A percentile compares a stretch with the other conserved stretches of the same genome.
phyloP scores from a whole-genome alignment of 2,113 vertebrate genomes.

The Calidris pygmaea region DNA sequence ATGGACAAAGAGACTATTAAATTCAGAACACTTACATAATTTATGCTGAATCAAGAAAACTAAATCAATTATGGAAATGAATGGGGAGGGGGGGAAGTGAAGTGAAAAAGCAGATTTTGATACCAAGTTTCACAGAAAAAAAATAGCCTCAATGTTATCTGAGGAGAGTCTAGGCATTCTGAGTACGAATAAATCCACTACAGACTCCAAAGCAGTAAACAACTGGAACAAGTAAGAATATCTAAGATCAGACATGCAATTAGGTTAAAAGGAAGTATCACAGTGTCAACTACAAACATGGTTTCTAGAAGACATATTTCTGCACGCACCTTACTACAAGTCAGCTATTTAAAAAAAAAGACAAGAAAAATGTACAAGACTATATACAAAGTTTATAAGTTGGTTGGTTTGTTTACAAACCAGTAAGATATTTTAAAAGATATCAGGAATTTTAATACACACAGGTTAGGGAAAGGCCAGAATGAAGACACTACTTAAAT shows the following conservation, averaged over 20 bases:
- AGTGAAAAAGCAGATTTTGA: conserved; percentile 11
- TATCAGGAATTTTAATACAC: neutral
- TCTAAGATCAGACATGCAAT: neutral
- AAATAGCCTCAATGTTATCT: neutral
- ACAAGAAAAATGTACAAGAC: neutral
- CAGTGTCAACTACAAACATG: neutral
- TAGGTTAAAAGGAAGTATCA: neutral
- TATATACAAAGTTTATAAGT: neutral
- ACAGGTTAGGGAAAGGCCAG: neutral
- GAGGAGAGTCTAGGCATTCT: neutral
- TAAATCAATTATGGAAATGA: conserved; percentile 35
- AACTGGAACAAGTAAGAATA: neutral
- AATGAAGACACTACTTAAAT: neutral
- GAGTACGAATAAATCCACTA: neutral
- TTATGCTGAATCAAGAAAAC: conserved; percentile 11
- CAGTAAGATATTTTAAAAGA: neutral
- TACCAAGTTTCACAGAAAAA: neutral
- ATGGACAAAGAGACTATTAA: neutral
- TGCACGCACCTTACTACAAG: neutral
- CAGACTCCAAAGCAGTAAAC: neutral
- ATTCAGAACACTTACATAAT: conserved; percentile 30
- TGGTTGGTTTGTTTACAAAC: neutral
- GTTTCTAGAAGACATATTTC: neutral
- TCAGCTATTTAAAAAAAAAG: neutral
- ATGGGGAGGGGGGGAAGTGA: neutral